Conservation (phyloP, 2,113 vertebrate genomes). For the Gallinago jamesoni region DNA sequence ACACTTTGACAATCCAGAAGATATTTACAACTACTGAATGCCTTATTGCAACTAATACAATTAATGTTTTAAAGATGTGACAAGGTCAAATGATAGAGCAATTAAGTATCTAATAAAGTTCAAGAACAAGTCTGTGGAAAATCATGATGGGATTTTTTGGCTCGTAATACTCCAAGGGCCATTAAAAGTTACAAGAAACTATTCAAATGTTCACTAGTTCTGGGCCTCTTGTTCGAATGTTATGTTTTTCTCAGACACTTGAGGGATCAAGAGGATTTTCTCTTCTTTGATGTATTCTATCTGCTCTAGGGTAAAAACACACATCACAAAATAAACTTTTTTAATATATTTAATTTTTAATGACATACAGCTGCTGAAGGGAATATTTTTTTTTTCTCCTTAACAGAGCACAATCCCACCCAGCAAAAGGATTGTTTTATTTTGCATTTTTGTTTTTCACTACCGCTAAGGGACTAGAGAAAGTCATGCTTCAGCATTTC, state of each 20-base stretch:
- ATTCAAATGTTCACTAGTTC: constrained; percentile 55
- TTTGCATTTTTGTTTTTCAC: constrained; percentile 43
- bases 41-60: neutral
- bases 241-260: constrained; percentile 50
- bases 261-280: constrained; percentile 40
- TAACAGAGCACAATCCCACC: constrained; percentile 2
- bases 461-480: neutral
- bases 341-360: constrained; percentile 62
- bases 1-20: neutral
- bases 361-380: constrained; percentile 34
- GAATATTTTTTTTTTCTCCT: neutral
- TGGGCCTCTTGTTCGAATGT: constrained; percentile 39
- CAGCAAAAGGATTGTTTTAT: constrained; percentile 7
- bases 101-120: neutral
- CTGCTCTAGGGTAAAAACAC: constrained; percentile 45
- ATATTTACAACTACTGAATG: neutral
- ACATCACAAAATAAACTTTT: constrained; percentile 54
- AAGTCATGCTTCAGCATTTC: constrained; percentile 14
- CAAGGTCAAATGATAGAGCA: neutral
- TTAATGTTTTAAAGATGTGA: neutral
- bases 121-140: neutral
- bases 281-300: constrained; percentile 48
- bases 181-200: constrained; percentile 62
- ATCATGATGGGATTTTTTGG: neutral
- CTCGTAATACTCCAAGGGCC: neutral